Evolutionary conservation across 2,888 invertebrate genomes (phyloP), one percentile per base, ranked within the genome.

Genomic region (Electrophaes corylata): DNA sequence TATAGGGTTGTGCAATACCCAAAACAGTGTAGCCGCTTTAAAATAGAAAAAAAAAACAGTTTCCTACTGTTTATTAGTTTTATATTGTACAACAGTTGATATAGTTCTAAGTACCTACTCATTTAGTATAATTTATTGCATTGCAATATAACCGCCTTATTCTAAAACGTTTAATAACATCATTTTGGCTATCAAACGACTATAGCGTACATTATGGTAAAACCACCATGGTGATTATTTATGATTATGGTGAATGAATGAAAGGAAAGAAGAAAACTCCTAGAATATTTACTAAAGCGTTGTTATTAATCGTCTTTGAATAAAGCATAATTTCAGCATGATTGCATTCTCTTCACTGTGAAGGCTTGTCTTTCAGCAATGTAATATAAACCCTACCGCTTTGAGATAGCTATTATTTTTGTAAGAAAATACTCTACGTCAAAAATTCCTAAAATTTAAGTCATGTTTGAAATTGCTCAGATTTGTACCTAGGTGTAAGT

Each of bases 1-100:
- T 37, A 35, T 6, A 40, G 60, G 62, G 60, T 65, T 46, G 66
- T 65, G 64, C 65, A 66, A 65, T 65, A 61, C 65, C 58, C 61
- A 40, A 26, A 14, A 12, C 11, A 33, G 45, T 46, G 26, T 4
- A 39, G 47, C 59, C 54, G 59, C 47, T 60, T 55, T 46, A 49
- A n/a, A 20, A 19, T 18, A 41, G 16, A 26, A 16, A 44, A 26
- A 16, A 44, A 50, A 39, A 31, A 57, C 50, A 49, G 37, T 39
- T 46, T 49, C 4, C 20, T 16, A 54, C 54, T 16, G 16, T 18
- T 48, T 19, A 40, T 26, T 31, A 10, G 1, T 29, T 37, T 4
- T 41, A 20, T 40, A 29, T 40, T 50, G 33, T 51, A 41, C 33
- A 47, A 41, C 19, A 14, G 43, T 52, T 45, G 19, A 49, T n/a